Conservation (phyloP, 2,888 invertebrate genomes). For the Ophonus ardosiacus region DNA sequence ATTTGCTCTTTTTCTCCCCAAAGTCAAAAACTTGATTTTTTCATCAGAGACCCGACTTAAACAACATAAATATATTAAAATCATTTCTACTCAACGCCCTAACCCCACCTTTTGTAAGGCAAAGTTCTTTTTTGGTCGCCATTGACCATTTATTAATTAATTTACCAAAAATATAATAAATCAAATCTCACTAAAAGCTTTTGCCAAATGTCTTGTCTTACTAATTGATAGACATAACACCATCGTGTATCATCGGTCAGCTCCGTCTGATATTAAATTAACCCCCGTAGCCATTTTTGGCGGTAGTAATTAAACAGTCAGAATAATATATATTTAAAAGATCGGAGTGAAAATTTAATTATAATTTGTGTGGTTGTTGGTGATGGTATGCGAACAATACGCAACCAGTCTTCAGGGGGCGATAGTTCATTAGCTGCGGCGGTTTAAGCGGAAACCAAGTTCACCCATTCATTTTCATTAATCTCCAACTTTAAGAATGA, state of each 20-base stretch:
- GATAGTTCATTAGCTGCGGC: constrained; percentile 49
- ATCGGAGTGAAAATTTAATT: constrained; percentile 49
- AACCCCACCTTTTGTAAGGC: too few relatives aligned
- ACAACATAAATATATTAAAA: too few relatives aligned
- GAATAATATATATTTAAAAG: constrained; percentile 51
- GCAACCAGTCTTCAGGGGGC: constrained; percentile 42
- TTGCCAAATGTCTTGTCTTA: background rate
- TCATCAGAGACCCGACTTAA: too few relatives aligned
- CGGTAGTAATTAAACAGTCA: constrained; percentile 40
- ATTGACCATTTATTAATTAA: background rate
- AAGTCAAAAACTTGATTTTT: too few relatives aligned
- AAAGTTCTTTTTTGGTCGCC: too few relatives aligned
- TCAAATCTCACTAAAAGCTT: constrained; percentile 14
- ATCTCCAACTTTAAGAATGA: constrained; percentile 40
- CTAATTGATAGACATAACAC: background rate
- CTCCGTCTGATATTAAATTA: constrained; percentile 25
- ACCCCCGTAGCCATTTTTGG: constrained; percentile 29
- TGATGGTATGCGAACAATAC: constrained; percentile 26
- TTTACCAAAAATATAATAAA: background rate
- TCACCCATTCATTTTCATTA: constrained; percentile 55
- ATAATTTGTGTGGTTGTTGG: constrained; percentile 46
- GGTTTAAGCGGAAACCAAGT: constrained; percentile 37
- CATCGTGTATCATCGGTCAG: background rate
- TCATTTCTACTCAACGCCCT: too few relatives aligned
- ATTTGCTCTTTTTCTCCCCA: too few relatives aligned